Conservation (phyloP, 2,113 vertebrate species). For the Bos indicus region DNA sequence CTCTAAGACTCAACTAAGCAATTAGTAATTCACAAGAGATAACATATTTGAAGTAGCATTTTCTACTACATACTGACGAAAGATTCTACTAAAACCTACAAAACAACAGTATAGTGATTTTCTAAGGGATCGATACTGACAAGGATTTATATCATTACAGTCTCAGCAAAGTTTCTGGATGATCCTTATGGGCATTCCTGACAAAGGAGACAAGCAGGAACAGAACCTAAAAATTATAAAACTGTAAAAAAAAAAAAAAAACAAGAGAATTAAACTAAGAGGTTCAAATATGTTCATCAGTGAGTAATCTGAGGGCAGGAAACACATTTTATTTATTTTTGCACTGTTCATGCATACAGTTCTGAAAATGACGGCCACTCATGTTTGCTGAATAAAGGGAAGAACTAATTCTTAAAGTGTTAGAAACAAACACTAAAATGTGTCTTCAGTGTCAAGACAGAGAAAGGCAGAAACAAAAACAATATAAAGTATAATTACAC, state of each 20-base stretch:
- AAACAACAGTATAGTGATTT: background rate
- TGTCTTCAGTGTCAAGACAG: background rate
- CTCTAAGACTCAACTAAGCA: background rate
- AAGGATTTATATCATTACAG: background rate
- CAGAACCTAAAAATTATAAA: conserved; percentile 19
- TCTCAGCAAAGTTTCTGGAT: background rate
- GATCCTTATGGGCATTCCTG: background rate
- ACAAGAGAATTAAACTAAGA: background rate
- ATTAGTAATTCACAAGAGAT: background rate
- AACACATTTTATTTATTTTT: conserved; percentile 33
- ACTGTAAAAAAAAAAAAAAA: background rate
- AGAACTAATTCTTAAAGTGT: background rate
- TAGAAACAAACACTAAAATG: background rate
- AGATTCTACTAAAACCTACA: conserved; percentile 14
- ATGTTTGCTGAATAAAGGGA: background rate
- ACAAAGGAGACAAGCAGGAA: background rate
- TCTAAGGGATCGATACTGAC: background rate
- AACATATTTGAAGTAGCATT: background rate
- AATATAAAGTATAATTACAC: background rate
- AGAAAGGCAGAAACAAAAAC: conserved; percentile 32
- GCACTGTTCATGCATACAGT: background rate
- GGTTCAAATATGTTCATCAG: background rate
- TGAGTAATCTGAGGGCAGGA: background rate
- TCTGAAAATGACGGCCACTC: background rate
- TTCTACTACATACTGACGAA: background rate